Evolutionary conservation across 2,888 invertebrate genomes (phyloP).

Genomic region (Coenonympha arcania): DNA sequence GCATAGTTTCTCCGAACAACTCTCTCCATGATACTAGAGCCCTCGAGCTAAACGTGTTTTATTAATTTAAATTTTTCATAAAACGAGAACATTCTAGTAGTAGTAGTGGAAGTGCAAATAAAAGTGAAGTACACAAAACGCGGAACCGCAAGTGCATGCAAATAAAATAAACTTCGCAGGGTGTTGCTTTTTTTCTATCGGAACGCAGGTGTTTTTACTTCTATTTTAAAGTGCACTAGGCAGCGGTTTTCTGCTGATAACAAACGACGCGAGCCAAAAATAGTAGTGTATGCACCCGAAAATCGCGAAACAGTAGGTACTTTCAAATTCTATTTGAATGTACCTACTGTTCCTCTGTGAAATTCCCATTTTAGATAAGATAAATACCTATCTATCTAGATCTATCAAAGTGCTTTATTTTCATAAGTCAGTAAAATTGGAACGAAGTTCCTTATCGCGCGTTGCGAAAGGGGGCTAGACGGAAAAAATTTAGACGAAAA

Average conservation of each 20-base stretch:
- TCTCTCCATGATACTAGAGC: no score
- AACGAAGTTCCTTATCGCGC: no score
- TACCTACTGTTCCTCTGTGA: no score
- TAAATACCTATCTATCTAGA: no score
- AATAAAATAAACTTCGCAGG: conserved; percentile 13
- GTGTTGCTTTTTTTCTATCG: conserved; percentile 11
- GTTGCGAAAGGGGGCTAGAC: no score
- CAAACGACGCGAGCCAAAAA: conserved; percentile 17
- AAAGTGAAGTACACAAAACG: conserved; percentile 13
- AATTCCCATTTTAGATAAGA: no score
- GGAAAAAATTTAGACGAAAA: no score
- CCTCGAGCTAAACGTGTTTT: not conserved
- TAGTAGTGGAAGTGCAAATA: not conserved
- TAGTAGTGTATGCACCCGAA: conserved; percentile 15
- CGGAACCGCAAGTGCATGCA: conserved; percentile 16
- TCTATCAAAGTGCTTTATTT: no score
- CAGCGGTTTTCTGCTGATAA: conserved; percentile 15
- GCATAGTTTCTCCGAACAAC: no score
- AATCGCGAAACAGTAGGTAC: conserved; percentile 11
- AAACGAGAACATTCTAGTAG: not conserved
- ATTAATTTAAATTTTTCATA: not conserved
- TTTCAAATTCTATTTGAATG: conserved; percentile 8
- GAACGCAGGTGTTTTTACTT: conserved; percentile 22
- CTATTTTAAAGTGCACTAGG: conserved; percentile 21
- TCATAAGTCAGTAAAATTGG: no score